Evolutionary conservation across 2,888 invertebrate genomes (phyloP), one percentile per base, ranked within the genome.

Genomic region (Machimus atricapillus): DNA sequence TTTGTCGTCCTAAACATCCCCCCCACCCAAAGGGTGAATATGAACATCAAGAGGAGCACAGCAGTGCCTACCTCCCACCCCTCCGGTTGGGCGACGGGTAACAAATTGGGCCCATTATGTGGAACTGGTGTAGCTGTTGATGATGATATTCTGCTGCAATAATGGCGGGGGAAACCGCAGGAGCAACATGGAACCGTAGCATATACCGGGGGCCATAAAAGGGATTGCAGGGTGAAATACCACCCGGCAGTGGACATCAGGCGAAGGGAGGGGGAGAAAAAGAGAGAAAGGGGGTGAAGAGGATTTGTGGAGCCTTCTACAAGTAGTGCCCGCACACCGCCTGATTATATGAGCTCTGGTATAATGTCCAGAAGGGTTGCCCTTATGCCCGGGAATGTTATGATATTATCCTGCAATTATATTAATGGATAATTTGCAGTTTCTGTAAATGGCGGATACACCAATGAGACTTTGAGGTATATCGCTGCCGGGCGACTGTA

Each of bases 371-470:
- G 81, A 81, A 81, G 81, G 81, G 81, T 81, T 81, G 81, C 81
- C 81, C 81, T 81, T 81, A 56, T 56, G 52, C 66, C 83, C 76
- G 46, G 43, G 74, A 76, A 85, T 86, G 77, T 82, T 86, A 81
- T 87, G 86, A 87, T 87, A 87, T 87, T 87, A 87, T 87, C 86
- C 86, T 87, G 81, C 85, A 85, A 85, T 85, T 85, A 85, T 85
- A 87, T 82, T 87, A 87, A 87, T 87, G 81, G 81, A 81, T 87
- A 87, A 87, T 87, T 87, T 82, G 85, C 85, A 74, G 76, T 85
- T 85, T 27, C 73, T 73, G 73, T 43, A 76, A 74, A 73, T 85
- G 83, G 23, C 43, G 58, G 73, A 83, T 83, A 83, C 83, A 81
- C 81, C 81, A 81, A 81, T 81, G 46, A 52, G 81, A 56, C 81